These are phyloP conservation scores for Eidolon dupreanum DNA, from an alignment of 2,797 vertebrate genomes.

Conservation along the genomic window DNA sequence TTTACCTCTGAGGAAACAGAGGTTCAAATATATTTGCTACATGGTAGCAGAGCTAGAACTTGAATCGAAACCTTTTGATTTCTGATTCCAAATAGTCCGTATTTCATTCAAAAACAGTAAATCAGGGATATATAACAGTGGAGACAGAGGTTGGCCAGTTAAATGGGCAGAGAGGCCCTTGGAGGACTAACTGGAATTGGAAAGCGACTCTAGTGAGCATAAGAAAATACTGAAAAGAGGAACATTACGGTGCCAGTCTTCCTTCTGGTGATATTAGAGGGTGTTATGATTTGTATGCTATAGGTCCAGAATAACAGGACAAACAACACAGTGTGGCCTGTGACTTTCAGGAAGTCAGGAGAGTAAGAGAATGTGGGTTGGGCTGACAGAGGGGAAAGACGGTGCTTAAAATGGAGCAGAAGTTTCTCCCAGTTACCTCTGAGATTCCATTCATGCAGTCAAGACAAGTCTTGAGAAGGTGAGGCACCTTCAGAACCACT, in stretches of 20 bases:
- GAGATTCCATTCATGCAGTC: background rate
- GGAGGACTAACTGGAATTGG: background rate
- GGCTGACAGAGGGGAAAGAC: background rate
- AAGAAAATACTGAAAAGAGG: background rate
- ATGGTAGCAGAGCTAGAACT: slow-evolving; percentile 20
- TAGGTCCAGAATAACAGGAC: background rate
- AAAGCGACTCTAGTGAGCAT: background rate
- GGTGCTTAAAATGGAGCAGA: background rate
- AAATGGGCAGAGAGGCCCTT: background rate
- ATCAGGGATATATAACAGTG: background rate
- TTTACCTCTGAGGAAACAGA: slow-evolving; percentile 38
- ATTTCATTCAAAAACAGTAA: background rate
- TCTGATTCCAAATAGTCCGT: slow-evolving; percentile 14
- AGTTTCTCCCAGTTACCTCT: background rate
- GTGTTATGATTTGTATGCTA: background rate
- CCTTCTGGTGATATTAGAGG: background rate
- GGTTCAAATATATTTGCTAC: slow-evolving; percentile 7
- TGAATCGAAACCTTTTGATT: slow-evolving; percentile 48
- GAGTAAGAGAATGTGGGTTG: background rate
- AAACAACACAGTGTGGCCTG: background rate
- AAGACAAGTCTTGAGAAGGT: slow-evolving; percentile 14
- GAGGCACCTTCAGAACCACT: slow-evolving; percentile 24
- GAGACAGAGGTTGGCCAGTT: background rate
- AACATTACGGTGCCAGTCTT: background rate
- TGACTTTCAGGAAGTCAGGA: slow-evolving; percentile 24